phyloP scores from a whole-genome alignment of 1,140 invertebrate genomes.

The Drosophila repletoides region DNA sequence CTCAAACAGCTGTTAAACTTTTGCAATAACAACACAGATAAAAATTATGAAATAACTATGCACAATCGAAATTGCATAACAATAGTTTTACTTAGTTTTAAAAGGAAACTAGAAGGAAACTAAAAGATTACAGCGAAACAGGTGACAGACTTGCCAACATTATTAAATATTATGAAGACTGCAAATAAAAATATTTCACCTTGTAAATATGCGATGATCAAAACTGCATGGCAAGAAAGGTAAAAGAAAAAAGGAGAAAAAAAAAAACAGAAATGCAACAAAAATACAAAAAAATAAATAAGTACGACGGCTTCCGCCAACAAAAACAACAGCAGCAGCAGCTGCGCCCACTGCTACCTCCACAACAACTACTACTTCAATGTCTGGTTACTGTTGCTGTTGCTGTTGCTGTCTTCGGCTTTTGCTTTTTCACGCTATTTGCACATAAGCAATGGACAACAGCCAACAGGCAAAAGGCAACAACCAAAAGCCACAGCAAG shows the following conservation, averaged over 20 bases:
- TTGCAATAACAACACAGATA: conserved; percentile 6
- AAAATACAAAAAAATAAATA: conserved; percentile 59
- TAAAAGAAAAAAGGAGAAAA: conserved; percentile 30
- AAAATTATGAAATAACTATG: conserved; percentile 12
- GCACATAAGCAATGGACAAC: conserved; percentile 66
- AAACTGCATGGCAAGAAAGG: conserved; percentile 29
- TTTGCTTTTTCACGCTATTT: conserved; percentile 65
- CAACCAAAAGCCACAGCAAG: background rate
- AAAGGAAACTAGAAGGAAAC: conserved; percentile 6
- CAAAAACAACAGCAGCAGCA: conserved; percentile 11
- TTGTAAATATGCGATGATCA: conserved; percentile 48
- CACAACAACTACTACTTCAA: background rate
- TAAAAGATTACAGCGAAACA: conserved; percentile 21
- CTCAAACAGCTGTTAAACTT: conserved; percentile 37
- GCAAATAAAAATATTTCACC: conserved; percentile 59
- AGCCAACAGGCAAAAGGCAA: conserved; percentile 7
- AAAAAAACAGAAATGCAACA: conserved; percentile 31
- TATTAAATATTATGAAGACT: conserved; percentile 35
- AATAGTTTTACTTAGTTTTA: background rate
- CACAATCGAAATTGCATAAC: conserved; percentile 54
- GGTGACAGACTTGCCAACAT: conserved; percentile 47
- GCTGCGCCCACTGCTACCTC: conserved; percentile 41
- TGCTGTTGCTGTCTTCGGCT: conserved; percentile 19
- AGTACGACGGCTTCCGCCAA: conserved; percentile 64
- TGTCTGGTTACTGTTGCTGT: conserved; percentile 36